Conservation (phyloP, 53 echinoderm and acorn worm species). For the Luidia sarsii region DNA sequence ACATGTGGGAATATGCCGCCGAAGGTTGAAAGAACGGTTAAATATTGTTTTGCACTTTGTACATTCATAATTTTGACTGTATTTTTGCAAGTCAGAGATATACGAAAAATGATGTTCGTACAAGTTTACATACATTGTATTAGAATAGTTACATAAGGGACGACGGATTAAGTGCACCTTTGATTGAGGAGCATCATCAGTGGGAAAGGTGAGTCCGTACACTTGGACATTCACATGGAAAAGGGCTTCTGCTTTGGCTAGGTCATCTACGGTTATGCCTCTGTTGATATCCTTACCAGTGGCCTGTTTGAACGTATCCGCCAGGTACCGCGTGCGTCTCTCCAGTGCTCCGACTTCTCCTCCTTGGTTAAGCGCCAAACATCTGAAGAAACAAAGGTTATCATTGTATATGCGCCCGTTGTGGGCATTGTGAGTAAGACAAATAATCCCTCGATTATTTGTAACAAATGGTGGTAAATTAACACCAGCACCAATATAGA, state of each 20-base stretch:
- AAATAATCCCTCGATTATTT: slow-evolving; percentile 13
- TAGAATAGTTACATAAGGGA: neutral
- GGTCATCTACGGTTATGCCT: slow-evolving; percentile 18
- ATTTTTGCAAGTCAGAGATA: slow-evolving; percentile 45
- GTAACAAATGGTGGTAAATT: slow-evolving; percentile 21
- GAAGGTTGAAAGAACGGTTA: neutral
- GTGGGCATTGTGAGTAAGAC: slow-evolving; percentile 5
- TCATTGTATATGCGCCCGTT: slow-evolving; percentile 23
- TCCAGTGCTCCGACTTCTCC: neutral
- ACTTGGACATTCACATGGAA: slow-evolving; percentile 18
- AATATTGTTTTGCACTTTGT: slow-evolving; percentile 42
- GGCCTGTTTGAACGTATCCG: neutral
- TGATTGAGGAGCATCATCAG: neutral
- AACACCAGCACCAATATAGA: slow-evolving; percentile 44
- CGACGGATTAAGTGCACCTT: slow-evolving; percentile 32
- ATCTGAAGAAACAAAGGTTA: slow-evolving; percentile 42
- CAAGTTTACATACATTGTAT: slow-evolving; percentile 53
- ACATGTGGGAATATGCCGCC: slow-evolving; percentile 52
- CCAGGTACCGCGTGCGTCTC: neutral
- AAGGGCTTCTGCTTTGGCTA: slow-evolving; percentile 29
- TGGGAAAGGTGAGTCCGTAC: neutral
- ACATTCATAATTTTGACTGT: slow-evolving; percentile 51
- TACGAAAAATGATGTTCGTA: slow-evolving; percentile 56
- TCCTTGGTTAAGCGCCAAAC: neutral
- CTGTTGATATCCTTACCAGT: neutral